phyloP scores from a whole-genome alignment of 2,888 invertebrate genomes.

The Cataglyphis rosenhaueri region DNA sequence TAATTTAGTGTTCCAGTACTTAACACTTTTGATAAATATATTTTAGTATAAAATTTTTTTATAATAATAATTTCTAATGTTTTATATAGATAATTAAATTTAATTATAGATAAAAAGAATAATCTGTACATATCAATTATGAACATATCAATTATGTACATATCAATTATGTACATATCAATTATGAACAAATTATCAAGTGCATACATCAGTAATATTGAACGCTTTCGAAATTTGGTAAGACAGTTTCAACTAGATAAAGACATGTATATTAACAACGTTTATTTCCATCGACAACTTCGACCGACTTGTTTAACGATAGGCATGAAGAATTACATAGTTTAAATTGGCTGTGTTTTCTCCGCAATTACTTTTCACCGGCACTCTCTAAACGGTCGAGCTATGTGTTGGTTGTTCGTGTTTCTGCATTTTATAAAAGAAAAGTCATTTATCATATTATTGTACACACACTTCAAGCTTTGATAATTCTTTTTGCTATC shows the following conservation, averaged over 20 bases:
- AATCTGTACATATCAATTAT: not conserved
- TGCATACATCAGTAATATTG: not conserved
- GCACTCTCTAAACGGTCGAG: constrained; percentile 49
- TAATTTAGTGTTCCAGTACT: not conserved
- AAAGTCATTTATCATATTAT: constrained; percentile 21
- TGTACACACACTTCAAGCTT: not conserved
- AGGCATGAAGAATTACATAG: constrained; percentile 43
- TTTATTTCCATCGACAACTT: constrained; percentile 46
- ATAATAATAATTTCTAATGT: not conserved
- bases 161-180: not conserved
- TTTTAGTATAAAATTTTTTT: not conserved
- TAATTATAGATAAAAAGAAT: not conserved
- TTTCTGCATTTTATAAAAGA: constrained; percentile 17
- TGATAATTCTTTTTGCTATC: not conserved
- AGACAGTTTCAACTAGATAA: constrained; percentile 5
- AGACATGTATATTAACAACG: constrained; percentile 19
- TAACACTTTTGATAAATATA: not conserved
- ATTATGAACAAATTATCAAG: not conserved
- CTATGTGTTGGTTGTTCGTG: not conserved
- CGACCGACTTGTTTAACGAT: constrained; percentile 54
- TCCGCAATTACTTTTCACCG: constrained; percentile 58
- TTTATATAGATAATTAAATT: constrained; percentile 3
- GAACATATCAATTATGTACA: not conserved
- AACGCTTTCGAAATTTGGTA: constrained; percentile 6
- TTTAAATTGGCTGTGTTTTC: constrained; percentile 50